These are phyloP conservation scores for Microcebus lehilahytsara DNA, from an alignment of 2,113 vertebrate species.

Conservation along the genomic window DNA sequence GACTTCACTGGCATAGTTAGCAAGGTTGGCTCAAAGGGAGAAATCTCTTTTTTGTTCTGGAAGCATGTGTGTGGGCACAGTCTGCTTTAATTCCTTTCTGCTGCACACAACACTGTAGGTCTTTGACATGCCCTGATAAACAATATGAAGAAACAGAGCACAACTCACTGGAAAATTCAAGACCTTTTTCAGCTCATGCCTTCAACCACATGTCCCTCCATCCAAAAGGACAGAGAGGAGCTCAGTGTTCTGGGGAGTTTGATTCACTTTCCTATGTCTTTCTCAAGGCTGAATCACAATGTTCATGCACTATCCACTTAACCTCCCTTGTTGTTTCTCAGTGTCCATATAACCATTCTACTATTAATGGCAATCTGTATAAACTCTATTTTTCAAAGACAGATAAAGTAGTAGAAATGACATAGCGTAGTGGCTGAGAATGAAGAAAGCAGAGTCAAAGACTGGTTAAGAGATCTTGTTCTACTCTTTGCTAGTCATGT, in stretches of 20 bases:
- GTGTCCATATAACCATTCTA: neutral
- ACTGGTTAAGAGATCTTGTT: neutral
- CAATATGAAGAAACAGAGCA: neutral
- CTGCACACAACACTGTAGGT: neutral
- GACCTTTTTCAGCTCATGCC: neutral
- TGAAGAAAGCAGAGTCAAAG: neutral
- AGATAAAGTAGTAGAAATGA: neutral
- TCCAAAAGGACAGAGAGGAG: neutral
- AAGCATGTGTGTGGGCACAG: neutral
- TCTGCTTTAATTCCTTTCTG: neutral
- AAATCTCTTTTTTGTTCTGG: neutral
- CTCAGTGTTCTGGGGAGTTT: neutral
- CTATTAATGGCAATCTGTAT: neutral
- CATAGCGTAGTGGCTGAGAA: neutral
- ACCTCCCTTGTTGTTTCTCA: neutral
- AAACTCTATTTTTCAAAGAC: neutral
- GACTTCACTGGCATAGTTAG: neutral
- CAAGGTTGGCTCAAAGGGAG: neutral
- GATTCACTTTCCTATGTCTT: neutral
- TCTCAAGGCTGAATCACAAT: neutral
- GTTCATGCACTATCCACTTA: neutral
- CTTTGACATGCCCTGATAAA: neutral
- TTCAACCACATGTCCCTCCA: neutral
- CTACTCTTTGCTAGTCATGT: neutral
- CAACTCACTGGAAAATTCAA: neutral